Evolutionary conservation across 2,797 vertebrate genomes (phyloP), one percentile per base, ranked within the genome.

Genomic region (Coregonus suidteri): DNA sequence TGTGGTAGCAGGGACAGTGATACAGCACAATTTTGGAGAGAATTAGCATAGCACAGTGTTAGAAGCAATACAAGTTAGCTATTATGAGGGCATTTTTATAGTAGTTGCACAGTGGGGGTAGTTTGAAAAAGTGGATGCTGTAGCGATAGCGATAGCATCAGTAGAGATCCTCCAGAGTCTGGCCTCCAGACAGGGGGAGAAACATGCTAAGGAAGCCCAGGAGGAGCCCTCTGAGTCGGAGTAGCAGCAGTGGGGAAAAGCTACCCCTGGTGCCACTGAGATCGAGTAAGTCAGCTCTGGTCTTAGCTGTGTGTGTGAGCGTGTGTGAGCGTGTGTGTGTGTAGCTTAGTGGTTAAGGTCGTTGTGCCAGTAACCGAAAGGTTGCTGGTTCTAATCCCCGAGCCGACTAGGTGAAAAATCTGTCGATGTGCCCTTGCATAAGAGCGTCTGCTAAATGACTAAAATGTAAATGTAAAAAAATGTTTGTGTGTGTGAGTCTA

Each of bases 191-290:
- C 20, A 47, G 71, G 52, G 16, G 11, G 31, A 74, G 66, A 18
- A 18, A 47, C 74, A 84, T 81, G 80, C 67, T 75, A 59, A 79
- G 72, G 71, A 83, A 71, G 67, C 35, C 6, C 25, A 80, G 64
- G 70, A 82, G 77, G 75, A 75, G n/a, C 14, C 53, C 0, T 67
- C 25, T 30, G n/a, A 79, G 47, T 64, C 74, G 20, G 37, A 67
- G 59, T 54, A 30, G n/a, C 34, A 37, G 80, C 16, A 37, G 56
- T n/a, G 52, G 0, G 53, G 79, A 20, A 73, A 37, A 51, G 18
- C 34, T 83, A 76, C 84, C 75, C 41, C 51, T 84, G 15, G 73
- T 79, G 68, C 78, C 74, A 1, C 72, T 83, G 41, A 67, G 30
- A 66, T 66, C 68, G 14, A 65, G 76, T 78, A 75, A 62, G 74